phyloP scores from a whole-genome alignment of 2,113 vertebrate genomes.

The Sphaerodactylus townsendi region DNA sequence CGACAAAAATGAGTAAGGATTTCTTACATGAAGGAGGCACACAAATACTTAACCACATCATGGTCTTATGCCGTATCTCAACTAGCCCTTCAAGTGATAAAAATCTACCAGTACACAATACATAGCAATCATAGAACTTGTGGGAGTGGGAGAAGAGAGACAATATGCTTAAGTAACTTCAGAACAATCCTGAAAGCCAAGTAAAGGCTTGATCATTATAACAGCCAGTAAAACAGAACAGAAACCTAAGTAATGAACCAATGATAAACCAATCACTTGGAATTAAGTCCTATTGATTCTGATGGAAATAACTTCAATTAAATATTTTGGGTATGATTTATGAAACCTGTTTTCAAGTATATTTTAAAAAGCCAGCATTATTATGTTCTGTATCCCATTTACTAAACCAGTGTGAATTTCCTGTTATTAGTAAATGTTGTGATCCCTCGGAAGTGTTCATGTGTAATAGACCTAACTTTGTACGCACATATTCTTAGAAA shows the following conservation, averaged over 20 bases:
- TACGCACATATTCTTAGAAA: neutral
- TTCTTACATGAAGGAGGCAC: neutral
- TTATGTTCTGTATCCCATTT: neutral
- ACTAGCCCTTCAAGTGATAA: neutral
- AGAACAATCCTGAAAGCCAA: neutral
- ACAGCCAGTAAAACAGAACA: neutral
- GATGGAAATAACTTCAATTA: neutral
- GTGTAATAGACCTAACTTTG: neutral
- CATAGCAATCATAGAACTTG: neutral
- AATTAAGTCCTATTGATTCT: neutral
- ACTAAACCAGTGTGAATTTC: neutral
- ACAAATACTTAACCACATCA: neutral
- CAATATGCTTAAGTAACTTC: neutral
- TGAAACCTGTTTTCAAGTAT: neutral
- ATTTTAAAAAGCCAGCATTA: neutral
- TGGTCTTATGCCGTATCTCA: neutral
- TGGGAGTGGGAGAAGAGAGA: neutral
- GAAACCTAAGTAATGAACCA: neutral
- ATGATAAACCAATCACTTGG: neutral
- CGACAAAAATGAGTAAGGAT: too few species aligned
- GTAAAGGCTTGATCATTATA: neutral
- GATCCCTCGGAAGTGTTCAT: neutral
- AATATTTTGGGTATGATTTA: neutral
- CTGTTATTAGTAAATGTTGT: neutral
- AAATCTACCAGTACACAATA: neutral